Percentiles rank a stretch among this genome's conserved stretches.
Conservation (phyloP, 2,113 vertebrate species). For the Channa argus region DNA sequence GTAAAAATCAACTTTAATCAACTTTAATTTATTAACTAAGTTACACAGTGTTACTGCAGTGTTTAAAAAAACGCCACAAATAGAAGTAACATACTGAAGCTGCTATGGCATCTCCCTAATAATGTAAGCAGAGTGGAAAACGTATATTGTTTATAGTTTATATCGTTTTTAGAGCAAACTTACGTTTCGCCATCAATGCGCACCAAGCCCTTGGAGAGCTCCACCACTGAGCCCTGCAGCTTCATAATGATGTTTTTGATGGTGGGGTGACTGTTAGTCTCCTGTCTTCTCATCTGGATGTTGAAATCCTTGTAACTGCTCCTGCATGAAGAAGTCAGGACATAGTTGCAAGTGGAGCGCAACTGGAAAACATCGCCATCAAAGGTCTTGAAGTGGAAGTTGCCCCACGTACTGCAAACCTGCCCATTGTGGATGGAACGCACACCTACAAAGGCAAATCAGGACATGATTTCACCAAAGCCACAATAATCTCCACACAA, state of each 20-base stretch:
- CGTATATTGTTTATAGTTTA: neutral
- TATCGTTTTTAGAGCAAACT: slow-evolving; percentile 47
- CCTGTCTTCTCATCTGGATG: slow-evolving; percentile 85
- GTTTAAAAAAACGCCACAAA: no score
- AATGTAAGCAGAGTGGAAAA: neutral
- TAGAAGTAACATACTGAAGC: no score
- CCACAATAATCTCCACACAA: neutral
- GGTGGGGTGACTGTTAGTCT: slow-evolving; percentile 41
- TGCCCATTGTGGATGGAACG: slow-evolving; percentile 82
- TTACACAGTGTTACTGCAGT: no score
- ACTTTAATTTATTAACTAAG: no score
- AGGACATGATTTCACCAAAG: neutral
- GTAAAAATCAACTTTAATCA: no score
- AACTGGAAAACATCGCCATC: slow-evolving; percentile 89
- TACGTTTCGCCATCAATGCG: slow-evolving; percentile 79
- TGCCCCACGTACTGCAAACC: slow-evolving; percentile 93
- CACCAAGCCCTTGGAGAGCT: slow-evolving; percentile 76
- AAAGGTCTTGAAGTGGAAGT: slow-evolving; percentile 92
- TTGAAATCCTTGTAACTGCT: slow-evolving; percentile 87
- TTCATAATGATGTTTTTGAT: slow-evolving; percentile 82
- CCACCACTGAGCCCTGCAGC: slow-evolving; percentile 83
- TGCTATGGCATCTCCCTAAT: no score
- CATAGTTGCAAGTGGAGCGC: slow-evolving; percentile 88
- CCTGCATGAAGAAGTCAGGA: slow-evolving; percentile 85
- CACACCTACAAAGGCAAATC: slow-evolving; percentile 69